Evolutionary conservation across 2,888 invertebrate species (phyloP), one percentile per base, ranked within the genome.

Genomic region (Torymus tubicola): DNA sequence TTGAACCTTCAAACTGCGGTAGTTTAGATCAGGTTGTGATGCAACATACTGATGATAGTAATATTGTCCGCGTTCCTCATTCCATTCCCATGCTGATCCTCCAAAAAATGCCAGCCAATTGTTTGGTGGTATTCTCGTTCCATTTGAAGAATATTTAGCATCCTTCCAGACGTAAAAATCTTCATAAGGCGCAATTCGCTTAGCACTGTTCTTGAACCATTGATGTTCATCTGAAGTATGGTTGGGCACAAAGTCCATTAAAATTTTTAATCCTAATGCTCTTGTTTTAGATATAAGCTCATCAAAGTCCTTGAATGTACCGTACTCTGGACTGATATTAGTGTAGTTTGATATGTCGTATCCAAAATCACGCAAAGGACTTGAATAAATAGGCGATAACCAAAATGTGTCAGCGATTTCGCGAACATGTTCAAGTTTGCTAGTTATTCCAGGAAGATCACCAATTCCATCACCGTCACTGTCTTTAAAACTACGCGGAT

Each of bases 401-500:
- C 95, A 95, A 55, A 96, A 90, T 0, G 94, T 93, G 2, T 92
- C 93, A 0, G 94, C 92, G 0, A 94, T 88, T 8, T 93, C 92
- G 1, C 90, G 89, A 2, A 96, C 86, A 85, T 95, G 93, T 3
- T 92, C 91, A 4, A 93, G 88, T 81, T 89, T 90, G 42, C 87
- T 86, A 1, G 87, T 90, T 14, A 85, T 84, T 0, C 85, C 85
- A 12, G 83, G 81, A 0, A 85, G 63, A 63, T 86, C 86, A 10
- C 84, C 85, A 31, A 84, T 64, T 4, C 89, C 89, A 53, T 90
- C 89, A 3, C 87, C 95, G 88, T 96, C 92, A n/a, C 94, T 94
- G 90, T 98, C 98, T 89, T 94, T 94, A 91, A 97, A 98, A 0
- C 97, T 96, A 64, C 96, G 92, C 0, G 97, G 96, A 89, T 96